These are phyloP conservation scores for Heliothis subflexa DNA, from an alignment of 1,140 invertebrate species.

Conservation along the genomic window DNA sequence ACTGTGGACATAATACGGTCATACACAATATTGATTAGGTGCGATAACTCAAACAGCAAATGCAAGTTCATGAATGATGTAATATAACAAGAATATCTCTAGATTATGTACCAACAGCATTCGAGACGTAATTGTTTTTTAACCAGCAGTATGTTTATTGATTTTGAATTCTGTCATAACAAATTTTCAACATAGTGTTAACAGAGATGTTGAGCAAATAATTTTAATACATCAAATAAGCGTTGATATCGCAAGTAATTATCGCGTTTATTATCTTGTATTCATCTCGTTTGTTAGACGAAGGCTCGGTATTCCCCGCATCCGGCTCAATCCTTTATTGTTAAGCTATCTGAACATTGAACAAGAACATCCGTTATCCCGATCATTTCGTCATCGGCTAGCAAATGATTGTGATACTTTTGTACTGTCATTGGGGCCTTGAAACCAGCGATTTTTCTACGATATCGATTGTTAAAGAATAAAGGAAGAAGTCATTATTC, in stretches of 20 bases:
- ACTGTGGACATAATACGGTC: background rate
- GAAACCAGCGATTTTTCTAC: background rate
- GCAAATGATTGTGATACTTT: slow-evolving; percentile 12
- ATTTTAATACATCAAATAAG: slow-evolving; percentile 2
- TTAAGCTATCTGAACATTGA: background rate
- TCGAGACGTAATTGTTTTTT: background rate
- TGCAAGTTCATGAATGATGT: background rate
- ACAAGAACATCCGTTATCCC: slow-evolving; percentile 17
- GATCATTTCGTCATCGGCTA: slow-evolving; percentile 14
- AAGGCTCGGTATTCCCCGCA: slow-evolving; percentile 53
- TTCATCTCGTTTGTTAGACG: background rate
- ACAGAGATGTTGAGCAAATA: slow-evolving; percentile 1
- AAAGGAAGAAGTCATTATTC: background rate
- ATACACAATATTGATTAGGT: background rate
- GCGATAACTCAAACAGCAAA: background rate
- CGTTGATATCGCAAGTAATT: slow-evolving; percentile 3
- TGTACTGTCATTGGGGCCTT: slow-evolving; percentile 26
- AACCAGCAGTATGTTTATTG: too few relatives aligned
- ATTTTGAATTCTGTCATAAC: too few relatives aligned
- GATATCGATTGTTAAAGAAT: slow-evolving; percentile 9
- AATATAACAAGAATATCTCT: background rate
- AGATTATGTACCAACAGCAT: background rate
- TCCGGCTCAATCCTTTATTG: slow-evolving; percentile 40
- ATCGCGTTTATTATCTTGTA: background rate
- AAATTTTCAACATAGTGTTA: background rate